Evolutionary conservation across 2,797 vertebrate genomes (phyloP), one percentile per base, ranked within the genome.

Genomic region (Thalassophryne amazonica): DNA sequence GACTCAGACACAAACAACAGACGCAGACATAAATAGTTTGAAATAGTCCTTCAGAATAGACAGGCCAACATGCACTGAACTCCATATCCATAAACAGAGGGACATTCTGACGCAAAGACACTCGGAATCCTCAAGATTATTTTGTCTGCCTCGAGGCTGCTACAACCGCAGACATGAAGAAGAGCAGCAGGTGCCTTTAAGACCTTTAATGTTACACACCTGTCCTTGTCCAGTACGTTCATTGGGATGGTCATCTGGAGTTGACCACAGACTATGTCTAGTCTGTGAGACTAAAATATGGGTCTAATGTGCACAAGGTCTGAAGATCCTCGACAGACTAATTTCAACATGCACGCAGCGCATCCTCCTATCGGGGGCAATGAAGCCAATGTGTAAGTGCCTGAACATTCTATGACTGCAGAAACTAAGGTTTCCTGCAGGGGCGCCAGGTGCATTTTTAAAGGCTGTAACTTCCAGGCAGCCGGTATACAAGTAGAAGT

Each of bases 11-110:
- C 59, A 69, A 15, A 70, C 51, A n/a, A 58, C 43, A 60, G 46
- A 60, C 57, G 2, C 5, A 76, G 34, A 56, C 49, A 69, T 60
- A 84, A 63, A 79, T 41, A 73, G 35, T 57, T 38, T 49, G 39
- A 61, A 60, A 22, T 56, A 45, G 31, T 19, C 25, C 38, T 61
- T 66, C 53, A 69, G 80, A 61, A 38, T 55, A 74, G 37, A 58
- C 64, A 58, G 61, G 66, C 54, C 29, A 9, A 63, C 42, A 56
- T 14, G 66, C 42, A 50, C 51, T 51, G 33, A 52, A 21, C 37
- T 9, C 40, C 39, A 56, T 18, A 21, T 48, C 28, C 39, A 58
- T 58, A 68, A 57, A 73, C 52, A 57, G 2, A 65, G 53, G 54
- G 34, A 62, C 28, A 52, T 28, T 48, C 29, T 23, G 51, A 42